A percentile compares a stretch with the other conserved stretches of the same genome.
Evolutionary conservation across 2,113 vertebrate genomes (phyloP).

Genomic region (Pavo muticus): DNA sequence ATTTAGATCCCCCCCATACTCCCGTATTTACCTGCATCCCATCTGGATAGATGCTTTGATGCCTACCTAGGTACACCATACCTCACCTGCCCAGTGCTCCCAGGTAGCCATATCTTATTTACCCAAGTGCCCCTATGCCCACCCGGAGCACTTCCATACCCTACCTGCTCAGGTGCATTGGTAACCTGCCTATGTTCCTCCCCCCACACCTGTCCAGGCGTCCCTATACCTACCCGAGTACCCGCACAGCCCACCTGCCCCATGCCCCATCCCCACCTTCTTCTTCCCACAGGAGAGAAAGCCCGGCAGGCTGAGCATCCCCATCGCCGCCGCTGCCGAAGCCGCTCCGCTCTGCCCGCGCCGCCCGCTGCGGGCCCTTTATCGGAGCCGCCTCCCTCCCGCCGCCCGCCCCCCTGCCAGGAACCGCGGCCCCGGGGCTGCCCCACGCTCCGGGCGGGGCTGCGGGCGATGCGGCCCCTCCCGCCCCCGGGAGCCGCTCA

Average conservation of each 20-base stretch:
- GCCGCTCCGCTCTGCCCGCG: background rate
- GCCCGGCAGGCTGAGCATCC: slow-evolving; percentile 21
- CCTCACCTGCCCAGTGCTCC: background rate
- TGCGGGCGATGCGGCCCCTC: background rate
- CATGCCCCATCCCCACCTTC: slow-evolving; percentile 32
- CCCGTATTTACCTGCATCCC: background rate
- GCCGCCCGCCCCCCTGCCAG: background rate
- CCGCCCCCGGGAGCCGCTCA: background rate
- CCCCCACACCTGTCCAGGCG: background rate
- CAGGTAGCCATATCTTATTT: background rate
- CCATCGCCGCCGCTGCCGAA: background rate
- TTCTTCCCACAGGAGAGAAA: slow-evolving; percentile 57
- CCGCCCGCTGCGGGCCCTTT: background rate
- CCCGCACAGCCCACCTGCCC: background rate
- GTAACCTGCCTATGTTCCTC: background rate
- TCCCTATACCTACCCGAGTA: background rate
- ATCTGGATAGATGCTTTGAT: background rate
- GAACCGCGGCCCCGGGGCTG: background rate
- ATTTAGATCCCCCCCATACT: background rate
- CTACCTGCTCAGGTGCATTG: background rate
- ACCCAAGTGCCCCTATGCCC: too few species aligned
- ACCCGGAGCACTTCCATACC: background rate
- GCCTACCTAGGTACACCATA: too few species aligned
- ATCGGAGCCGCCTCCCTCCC: background rate
- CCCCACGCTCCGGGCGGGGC: background rate